These are phyloP conservation scores for Copidosoma aretas DNA, from an alignment of 2,888 invertebrate species.

Conservation along the genomic window DNA sequence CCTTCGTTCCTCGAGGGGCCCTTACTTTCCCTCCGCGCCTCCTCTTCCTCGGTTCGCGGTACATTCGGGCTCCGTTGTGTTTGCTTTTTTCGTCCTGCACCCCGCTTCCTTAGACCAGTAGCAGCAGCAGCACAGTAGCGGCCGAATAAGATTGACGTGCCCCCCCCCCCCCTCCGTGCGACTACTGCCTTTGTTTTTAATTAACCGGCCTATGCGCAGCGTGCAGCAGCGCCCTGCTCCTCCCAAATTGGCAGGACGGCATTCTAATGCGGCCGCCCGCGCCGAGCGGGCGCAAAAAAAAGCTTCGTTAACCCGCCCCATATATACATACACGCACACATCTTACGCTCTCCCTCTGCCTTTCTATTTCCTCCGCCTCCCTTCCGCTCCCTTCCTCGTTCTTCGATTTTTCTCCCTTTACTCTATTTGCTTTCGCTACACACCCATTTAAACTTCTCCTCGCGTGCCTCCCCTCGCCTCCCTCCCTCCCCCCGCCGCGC, in stretches of 20 bases:
- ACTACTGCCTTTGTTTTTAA: conserved; percentile 56
- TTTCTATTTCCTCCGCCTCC: conserved; percentile 10
- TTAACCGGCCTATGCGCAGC: conserved; percentile 49
- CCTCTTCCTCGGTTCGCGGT: conserved; percentile 9
- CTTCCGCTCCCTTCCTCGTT: too few species aligned
- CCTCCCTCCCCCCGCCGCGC: conserved; percentile 7
- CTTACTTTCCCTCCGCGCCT: conserved; percentile 13
- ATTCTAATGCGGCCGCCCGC: conserved; percentile 51
- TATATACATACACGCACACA: conserved; percentile 6
- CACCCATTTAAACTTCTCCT: conserved; percentile 33
- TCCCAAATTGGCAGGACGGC: conserved; percentile 57
- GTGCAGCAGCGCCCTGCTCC: conserved; percentile 35
- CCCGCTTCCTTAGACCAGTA: conserved; percentile 31
- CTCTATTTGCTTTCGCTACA: conserved; percentile 36
- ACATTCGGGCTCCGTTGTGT: too few species aligned
- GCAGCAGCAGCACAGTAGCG: background rate
- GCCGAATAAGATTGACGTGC: conserved; percentile 58
- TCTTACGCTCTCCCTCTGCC: conserved; percentile 29
- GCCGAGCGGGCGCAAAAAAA: conserved; percentile 31
- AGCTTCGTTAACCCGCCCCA: conserved; percentile 29
- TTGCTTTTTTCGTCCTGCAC: background rate
- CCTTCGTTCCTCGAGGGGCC: background rate
- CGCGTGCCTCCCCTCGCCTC: conserved; percentile 7
- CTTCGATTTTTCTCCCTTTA: conserved; percentile 35
- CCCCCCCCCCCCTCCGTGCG: conserved; percentile 40